Evolutionary conservation across 2,113 vertebrate genomes (phyloP).

Genomic region (Cynocephalus volans): DNA sequence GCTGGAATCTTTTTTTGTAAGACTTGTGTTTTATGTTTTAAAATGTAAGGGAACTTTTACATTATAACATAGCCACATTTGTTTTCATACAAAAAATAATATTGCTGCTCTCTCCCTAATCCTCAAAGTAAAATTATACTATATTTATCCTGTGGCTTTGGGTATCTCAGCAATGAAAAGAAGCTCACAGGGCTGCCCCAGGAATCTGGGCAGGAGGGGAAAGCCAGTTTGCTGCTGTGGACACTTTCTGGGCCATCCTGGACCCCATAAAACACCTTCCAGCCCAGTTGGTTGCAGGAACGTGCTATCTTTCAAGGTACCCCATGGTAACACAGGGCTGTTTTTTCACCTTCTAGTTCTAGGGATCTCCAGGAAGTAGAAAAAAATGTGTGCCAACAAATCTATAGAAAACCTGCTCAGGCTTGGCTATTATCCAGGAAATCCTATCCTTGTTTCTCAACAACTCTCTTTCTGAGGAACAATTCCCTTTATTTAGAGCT

Average conservation of each 20-base stretch:
- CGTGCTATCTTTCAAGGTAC: background rate
- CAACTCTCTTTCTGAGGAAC: slow-evolving; percentile 71
- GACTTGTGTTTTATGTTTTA: slow-evolving; percentile 17
- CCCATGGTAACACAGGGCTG: background rate
- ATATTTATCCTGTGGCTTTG: background rate
- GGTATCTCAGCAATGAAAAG: background rate
- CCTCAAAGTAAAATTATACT: background rate
- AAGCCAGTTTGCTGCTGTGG: background rate
- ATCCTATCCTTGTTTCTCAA: slow-evolving; percentile 80
- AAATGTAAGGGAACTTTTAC: background rate
- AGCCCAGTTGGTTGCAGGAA: background rate
- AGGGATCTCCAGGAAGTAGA: slow-evolving; percentile 75
- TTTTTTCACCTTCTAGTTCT: slow-evolving; percentile 65
- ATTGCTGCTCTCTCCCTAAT: background rate
- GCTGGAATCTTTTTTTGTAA: background rate
- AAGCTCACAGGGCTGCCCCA: background rate
- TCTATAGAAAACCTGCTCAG: slow-evolving; percentile 76
- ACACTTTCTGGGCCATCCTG: background rate
- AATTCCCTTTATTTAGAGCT: slow-evolving; percentile 76
- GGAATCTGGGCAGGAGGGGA: background rate
- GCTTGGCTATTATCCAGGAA: slow-evolving; percentile 78
- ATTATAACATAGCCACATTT: background rate
- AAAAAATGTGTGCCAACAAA: slow-evolving; percentile 58
- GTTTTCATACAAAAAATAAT: slow-evolving; percentile 59
- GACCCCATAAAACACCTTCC: background rate